Evolutionary conservation across 2,113 vertebrate species (phyloP).

Genomic region (Albula goreensis): DNA sequence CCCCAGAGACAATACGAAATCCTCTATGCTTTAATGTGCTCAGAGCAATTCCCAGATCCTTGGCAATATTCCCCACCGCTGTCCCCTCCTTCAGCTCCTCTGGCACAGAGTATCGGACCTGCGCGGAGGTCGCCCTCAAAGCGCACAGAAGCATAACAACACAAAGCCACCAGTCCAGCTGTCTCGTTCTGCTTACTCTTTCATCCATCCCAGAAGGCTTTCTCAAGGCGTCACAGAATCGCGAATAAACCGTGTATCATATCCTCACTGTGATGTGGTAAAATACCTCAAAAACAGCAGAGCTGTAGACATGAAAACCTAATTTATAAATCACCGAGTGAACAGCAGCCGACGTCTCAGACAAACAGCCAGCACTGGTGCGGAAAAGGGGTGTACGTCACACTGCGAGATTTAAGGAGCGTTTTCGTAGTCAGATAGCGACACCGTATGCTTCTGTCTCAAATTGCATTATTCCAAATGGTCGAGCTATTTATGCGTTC

Average conservation of each 20-base stretch:
- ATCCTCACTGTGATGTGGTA: no score
- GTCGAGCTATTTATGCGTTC: background rate
- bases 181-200: conserved; percentile 35
- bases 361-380: background rate
- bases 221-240: background rate
- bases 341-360: background rate
- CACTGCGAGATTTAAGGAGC: background rate
- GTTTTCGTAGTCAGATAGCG: conserved; percentile 35
- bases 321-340: background rate
- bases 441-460: conserved; percentile 30
- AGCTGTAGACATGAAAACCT: background rate
- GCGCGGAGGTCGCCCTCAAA: conserved; percentile 49
- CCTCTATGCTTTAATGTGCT: conserved; percentile 42
- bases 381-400: background rate
- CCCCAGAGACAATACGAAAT: conserved; percentile 61
- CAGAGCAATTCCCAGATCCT: conserved; percentile 66
- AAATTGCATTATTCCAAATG: background rate
- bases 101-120: conserved; percentile 63
- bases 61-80: conserved; percentile 61
- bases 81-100: conserved; percentile 63
- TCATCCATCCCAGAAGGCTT: conserved; percentile 54
- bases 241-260: background rate
- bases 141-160: conserved; percentile 35
- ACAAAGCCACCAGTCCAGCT: background rate
- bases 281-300: background rate